Percentiles rank a stretch among this genome's conserved stretches.
Evolutionary conservation across 1,140 invertebrate species (phyloP).

Genomic region (Latrodectus geometricus): DNA sequence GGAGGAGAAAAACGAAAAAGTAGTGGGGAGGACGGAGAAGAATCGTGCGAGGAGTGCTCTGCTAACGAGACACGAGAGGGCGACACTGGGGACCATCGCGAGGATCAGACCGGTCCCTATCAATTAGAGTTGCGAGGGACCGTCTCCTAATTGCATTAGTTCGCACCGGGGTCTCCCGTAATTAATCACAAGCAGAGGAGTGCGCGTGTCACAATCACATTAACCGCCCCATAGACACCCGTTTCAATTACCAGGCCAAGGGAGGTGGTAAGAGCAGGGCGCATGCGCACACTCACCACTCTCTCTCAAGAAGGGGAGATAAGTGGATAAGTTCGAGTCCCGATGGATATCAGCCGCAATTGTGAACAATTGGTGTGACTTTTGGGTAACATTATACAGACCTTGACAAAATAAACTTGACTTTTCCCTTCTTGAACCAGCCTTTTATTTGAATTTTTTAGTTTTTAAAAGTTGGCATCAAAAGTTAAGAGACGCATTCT

Average conservation of each 20-base stretch:
- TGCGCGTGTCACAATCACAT: constrained; percentile 50
- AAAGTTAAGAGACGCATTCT: no score
- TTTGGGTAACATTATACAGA: no score
- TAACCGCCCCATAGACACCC: constrained; percentile 47
- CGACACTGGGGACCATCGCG: constrained; percentile 7
- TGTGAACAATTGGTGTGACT: no score
- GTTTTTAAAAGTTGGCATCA: no score
- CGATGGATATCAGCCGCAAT: neutral
- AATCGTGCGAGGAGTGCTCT: neutral
- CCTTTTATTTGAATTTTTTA: no score
- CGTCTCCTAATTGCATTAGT: constrained; percentile 54
- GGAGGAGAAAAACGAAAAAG: no score
- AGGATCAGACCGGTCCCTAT: constrained; percentile 21
- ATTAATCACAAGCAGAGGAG: constrained; percentile 52
- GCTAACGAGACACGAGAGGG: constrained; percentile 33
- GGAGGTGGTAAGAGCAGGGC: neutral
- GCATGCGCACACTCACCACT: constrained; percentile 10
- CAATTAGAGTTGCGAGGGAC: constrained; percentile 28
- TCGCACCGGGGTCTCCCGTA: constrained; percentile 3
- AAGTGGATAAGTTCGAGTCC: neutral
- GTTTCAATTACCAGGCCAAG: constrained; percentile 37
- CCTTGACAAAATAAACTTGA: no score
- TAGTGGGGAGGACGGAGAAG: neutral
- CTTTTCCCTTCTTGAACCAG: no score
- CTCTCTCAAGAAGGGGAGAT: neutral